phyloP scores from a whole-genome alignment of 2,888 invertebrate species.

The Ctena decussata region DNA sequence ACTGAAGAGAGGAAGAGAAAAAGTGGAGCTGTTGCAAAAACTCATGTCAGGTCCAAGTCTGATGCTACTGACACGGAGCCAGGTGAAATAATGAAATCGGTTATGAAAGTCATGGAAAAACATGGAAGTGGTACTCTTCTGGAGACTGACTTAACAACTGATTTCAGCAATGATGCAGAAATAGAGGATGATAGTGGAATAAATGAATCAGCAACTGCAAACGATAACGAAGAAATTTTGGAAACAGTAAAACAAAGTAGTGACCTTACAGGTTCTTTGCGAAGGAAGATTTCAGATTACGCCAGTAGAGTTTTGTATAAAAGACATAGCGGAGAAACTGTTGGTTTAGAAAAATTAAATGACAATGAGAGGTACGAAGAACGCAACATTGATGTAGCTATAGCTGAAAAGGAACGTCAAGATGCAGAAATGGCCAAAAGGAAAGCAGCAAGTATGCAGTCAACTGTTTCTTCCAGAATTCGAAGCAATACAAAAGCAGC shows the following conservation, averaged over 20 bases:
- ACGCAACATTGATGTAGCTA: background rate
- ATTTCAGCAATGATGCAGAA: too few species aligned
- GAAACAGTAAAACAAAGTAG: background rate
- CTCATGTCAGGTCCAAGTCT: too few species aligned
- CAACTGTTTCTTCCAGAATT: background rate
- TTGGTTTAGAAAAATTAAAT: background rate
- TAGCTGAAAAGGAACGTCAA: background rate
- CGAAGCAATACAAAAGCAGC: slow-evolving; percentile 63
- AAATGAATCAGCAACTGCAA: too few species aligned
- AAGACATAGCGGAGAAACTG: background rate
- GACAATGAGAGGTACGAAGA: background rate
- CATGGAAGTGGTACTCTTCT: background rate
- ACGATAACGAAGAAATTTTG: background rate
- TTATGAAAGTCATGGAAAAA: background rate
- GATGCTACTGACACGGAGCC: background rate
- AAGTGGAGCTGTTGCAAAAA: too few species aligned
- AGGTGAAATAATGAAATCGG: background rate
- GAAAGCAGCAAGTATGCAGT: background rate
- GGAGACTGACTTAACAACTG: too few species aligned
- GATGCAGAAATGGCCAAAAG: background rate
- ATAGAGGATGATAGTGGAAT: too few species aligned
- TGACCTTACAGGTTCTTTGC: background rate
- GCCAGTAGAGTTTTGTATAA: background rate
- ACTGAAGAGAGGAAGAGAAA: too few species aligned
- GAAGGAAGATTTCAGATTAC: background rate